phyloP scores from a whole-genome alignment of 2,888 invertebrate species.

The Acleris literana region DNA sequence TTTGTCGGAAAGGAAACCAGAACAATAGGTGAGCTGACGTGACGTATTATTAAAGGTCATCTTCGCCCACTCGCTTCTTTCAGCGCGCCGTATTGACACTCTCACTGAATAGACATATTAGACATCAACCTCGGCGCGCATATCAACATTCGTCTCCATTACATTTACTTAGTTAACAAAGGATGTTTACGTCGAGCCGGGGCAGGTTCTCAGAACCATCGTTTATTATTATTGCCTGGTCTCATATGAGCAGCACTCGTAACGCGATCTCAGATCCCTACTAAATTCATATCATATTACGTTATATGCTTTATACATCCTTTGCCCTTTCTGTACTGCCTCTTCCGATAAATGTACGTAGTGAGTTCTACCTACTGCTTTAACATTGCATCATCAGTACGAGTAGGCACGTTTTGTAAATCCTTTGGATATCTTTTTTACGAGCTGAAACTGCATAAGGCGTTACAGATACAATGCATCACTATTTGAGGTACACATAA shows the following conservation, averaged over 20 bases:
- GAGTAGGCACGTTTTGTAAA: too few relatives aligned
- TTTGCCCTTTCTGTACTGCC: not conserved
- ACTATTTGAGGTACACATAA: too few relatives aligned
- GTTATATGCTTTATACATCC: not conserved
- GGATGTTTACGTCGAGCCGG: constrained; percentile 31
- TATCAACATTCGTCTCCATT: constrained; percentile 19
- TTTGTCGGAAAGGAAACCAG: too few relatives aligned
- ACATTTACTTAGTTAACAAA: constrained; percentile 27
- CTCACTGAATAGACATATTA: not conserved
- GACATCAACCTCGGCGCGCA: constrained; percentile 4
- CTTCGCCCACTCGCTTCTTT: not conserved
- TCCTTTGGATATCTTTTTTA: too few relatives aligned
- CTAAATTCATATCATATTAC: not conserved
- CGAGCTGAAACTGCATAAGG: too few relatives aligned
- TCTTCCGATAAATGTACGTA: not conserved
- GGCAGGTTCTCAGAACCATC: constrained; percentile 27
- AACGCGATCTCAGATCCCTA: not conserved
- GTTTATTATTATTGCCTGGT: constrained; percentile 27
- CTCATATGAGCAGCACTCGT: not conserved
- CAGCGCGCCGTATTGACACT: constrained; percentile 13
- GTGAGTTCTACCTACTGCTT: too few relatives aligned
- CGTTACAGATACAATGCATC: too few relatives aligned
- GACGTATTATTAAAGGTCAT: too few relatives aligned
- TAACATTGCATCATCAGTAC: not conserved
- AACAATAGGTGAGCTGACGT: too few relatives aligned